These are phyloP conservation scores for Ephestia elutella DNA, from an alignment of 1,140 invertebrate genomes.

Conservation along the genomic window DNA sequence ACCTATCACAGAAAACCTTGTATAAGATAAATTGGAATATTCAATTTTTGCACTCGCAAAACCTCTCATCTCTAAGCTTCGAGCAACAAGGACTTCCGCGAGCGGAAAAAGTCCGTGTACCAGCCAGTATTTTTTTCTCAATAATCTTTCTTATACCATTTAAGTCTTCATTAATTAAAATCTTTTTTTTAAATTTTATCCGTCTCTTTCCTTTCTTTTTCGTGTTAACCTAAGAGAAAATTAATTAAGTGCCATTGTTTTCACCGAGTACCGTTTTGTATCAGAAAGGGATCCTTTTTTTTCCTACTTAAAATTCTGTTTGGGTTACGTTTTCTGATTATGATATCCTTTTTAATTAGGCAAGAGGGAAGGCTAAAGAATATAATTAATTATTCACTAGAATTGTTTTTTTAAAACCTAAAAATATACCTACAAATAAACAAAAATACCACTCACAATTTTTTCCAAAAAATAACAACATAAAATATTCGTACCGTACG, in stretches of 20 bases:
- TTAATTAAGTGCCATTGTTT: slow-evolving; percentile 59
- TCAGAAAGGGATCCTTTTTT: slow-evolving; percentile 11
- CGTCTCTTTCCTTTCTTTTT: slow-evolving; percentile 38
- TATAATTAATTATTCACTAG: neutral
- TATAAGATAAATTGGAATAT: too few relatives aligned
- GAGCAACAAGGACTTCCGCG: too few relatives aligned
- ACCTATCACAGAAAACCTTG: too few relatives aligned
- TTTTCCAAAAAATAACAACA: neutral
- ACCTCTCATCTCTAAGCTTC: too few relatives aligned
- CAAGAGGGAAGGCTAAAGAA: neutral
- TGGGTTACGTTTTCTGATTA: neutral
- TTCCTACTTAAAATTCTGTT: slow-evolving; percentile 5
- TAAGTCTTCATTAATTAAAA: neutral
- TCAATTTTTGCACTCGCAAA: too few relatives aligned
- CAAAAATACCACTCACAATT: neutral
- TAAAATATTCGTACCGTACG: neutral
- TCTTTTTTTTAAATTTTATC: slow-evolving; percentile 17
- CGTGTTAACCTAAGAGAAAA: slow-evolving; percentile 47
- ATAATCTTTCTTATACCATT: neutral
- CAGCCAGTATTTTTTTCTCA: too few relatives aligned
- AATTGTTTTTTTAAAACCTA: too few relatives aligned
- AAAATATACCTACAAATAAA: too few relatives aligned
- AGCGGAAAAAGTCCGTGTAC: too few relatives aligned
- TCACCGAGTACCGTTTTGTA: slow-evolving; percentile 39
- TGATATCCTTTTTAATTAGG: neutral